These are phyloP conservation scores for Ariolimax columbianus DNA, from an alignment of 2,888 invertebrate species.

Conservation along the genomic window DNA sequence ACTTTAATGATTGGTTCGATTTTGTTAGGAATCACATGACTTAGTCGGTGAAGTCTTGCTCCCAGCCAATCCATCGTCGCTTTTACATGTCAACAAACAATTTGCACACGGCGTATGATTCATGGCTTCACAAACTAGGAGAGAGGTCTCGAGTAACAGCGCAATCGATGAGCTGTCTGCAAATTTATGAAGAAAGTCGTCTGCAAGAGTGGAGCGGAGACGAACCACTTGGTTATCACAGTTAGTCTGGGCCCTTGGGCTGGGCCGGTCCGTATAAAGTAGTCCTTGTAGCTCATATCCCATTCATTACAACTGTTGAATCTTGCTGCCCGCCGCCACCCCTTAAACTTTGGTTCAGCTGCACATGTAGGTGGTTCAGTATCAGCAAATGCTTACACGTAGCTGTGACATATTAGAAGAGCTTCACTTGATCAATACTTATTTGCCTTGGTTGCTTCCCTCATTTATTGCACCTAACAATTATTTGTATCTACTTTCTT, in stretches of 20 bases:
- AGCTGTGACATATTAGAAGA: background rate
- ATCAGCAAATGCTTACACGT: background rate
- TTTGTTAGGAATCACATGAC: slow-evolving; percentile 16
- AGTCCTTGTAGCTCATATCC: background rate
- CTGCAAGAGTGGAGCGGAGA: background rate
- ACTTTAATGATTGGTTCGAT: slow-evolving; percentile 10
- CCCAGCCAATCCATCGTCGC: slow-evolving; percentile 32
- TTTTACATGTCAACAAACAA: slow-evolving; percentile 48
- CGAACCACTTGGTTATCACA: slow-evolving; percentile 1
- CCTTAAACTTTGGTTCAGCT: background rate
- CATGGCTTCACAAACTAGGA: slow-evolving; percentile 34
- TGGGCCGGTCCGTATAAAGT: background rate
- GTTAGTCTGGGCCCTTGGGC: background rate
- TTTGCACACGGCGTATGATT: slow-evolving; percentile 41
- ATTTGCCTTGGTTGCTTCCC: background rate
- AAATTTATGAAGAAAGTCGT: slow-evolving; percentile 30
- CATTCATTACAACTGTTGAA: slow-evolving; percentile 14
- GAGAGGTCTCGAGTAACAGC: slow-evolving; percentile 25
- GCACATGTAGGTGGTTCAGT: background rate
- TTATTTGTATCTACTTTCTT: no score
- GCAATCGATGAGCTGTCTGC: slow-evolving; percentile 28
- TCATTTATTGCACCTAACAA: background rate
- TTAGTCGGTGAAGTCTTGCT: background rate
- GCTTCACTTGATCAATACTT: background rate
- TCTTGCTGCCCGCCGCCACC: background rate